Evolutionary conservation across 2,888 invertebrate genomes (phyloP), one percentile per base, ranked within the genome.

Genomic region (Vanessa cardui): DNA sequence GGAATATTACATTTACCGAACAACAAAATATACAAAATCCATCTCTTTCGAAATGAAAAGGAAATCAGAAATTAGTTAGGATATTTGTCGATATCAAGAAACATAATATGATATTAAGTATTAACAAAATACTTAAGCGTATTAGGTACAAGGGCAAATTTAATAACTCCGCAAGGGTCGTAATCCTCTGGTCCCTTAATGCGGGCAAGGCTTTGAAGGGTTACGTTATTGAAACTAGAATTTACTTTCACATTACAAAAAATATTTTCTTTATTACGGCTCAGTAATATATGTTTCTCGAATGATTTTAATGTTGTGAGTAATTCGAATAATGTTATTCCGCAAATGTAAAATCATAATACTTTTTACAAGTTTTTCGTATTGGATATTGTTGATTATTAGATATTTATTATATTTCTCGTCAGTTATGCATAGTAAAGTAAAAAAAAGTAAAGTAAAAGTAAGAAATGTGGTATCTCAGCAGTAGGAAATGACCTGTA

Each of bases 81-180:
- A 62, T 66, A 63, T 66, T 69, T 54, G 66, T 52, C 49, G 62
- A 70, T 64, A 59, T 64, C 59, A 70, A 66, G 69, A 66, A 68
- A 72, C 64, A 66, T 70, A 68, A 50, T 62, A 62, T 64, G 68
- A 64, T 66, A 66, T 64, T 39, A 66, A 56, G 62, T 73, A 73
- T 72, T 73, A 74, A 66, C 68, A 65, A 73, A 74, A 72, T 73
- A 72, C 74, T 74, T 73, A 72, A 72, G 71, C 73, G 72, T 68
- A 73, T 73, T 72, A 74, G 46, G 72, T 62, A 47, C 66, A 58
- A 71, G 74, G 76, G 70, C 63, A 72, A 74, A 76, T 74, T 74
- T 74, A 73, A 71, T 73, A 77, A 74, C 69, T 71, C 58, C 62
- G 52, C 72, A 66, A 70, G 74, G 74, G 72, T 69, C 68, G 66